Percentiles rank a stretch among this genome's conserved stretches.
Evolutionary conservation across 1,140 invertebrate species (phyloP).

Genomic region (Euglossa dilemma): DNA sequence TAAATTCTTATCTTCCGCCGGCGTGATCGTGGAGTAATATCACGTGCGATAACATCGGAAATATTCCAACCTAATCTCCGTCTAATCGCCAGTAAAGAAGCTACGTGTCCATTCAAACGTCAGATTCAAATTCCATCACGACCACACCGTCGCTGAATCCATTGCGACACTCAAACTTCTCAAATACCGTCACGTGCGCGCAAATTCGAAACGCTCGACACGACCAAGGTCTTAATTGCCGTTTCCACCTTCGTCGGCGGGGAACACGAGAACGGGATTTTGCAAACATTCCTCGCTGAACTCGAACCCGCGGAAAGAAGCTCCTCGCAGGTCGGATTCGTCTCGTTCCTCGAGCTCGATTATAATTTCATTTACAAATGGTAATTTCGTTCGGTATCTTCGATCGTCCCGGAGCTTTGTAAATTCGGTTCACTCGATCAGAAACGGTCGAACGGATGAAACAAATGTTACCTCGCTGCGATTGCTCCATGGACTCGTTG

Average conservation of each 20-base stretch:
- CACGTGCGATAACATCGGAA: neutral
- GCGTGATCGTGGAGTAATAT: too few species aligned
- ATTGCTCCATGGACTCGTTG: neutral
- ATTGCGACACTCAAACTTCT: neutral
- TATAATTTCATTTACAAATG: too few species aligned
- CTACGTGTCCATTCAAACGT: neutral
- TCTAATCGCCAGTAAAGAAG: neutral
- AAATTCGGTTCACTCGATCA: neutral
- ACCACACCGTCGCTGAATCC: neutral
- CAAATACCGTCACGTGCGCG: slow-evolving; percentile 1
- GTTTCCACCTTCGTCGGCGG: neutral
- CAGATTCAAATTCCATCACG: slow-evolving; percentile 1
- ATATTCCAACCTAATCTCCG: neutral
- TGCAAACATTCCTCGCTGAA: too few species aligned
- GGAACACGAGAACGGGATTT: too few species aligned
- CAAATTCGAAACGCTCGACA: slow-evolving; percentile 5
- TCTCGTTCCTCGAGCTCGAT: too few species aligned
- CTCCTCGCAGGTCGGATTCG: too few species aligned
- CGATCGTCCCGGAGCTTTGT: too few species aligned
- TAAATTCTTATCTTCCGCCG: too few species aligned
- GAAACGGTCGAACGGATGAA: neutral
- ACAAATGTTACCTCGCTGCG: neutral
- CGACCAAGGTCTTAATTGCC: neutral
- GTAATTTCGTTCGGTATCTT: too few species aligned
- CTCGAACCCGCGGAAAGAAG: too few species aligned